Evolutionary conservation across 2,797 vertebrate species (phyloP).

Genomic region (Neosalanx taihuensis): DNA sequence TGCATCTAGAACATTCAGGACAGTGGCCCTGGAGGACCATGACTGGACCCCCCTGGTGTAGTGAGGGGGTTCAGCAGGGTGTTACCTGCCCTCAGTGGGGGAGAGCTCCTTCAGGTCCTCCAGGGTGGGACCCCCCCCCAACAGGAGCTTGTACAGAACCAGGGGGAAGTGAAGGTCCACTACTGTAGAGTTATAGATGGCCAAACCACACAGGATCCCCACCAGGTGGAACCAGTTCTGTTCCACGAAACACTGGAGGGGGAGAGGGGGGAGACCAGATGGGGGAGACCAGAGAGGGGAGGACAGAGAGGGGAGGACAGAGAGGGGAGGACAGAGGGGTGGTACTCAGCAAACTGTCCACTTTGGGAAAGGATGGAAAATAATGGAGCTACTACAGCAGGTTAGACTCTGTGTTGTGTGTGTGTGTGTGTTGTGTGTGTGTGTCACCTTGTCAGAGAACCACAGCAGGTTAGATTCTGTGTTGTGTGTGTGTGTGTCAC

Average conservation of each 20-base stretch:
- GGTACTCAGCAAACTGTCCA: no score
- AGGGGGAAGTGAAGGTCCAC: constrained; percentile 96
- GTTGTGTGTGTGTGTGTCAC: constrained; percentile 85
- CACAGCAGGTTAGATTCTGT: constrained; percentile 92
- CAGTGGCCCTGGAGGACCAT: no score
- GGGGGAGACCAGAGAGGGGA: no score
- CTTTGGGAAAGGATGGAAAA: no score
- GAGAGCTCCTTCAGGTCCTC: constrained; percentile 95
- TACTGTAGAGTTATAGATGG: constrained; percentile 97
- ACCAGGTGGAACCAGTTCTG: constrained; percentile 98
- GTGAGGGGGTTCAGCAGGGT: not conserved
- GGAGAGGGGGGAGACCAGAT: not conserved
- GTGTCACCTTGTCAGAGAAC: constrained; percentile 95
- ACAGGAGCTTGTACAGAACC: constrained; percentile 93
- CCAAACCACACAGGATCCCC: constrained; percentile 93
- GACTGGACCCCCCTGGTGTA: no score
- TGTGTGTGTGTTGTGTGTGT: not conserved
- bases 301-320: constrained; percentile 1
- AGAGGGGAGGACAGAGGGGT: not conserved
- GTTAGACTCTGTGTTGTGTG: no score
- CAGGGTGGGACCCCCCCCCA: constrained; percentile 80
- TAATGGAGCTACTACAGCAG: no score
- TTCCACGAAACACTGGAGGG: constrained; percentile 91
- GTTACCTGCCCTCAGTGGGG: constrained; percentile 92
- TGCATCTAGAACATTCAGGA: no score